These are phyloP conservation scores for Centropyge bicolor DNA, from an alignment of 2,797 vertebrate genomes.

Conservation along the genomic window DNA sequence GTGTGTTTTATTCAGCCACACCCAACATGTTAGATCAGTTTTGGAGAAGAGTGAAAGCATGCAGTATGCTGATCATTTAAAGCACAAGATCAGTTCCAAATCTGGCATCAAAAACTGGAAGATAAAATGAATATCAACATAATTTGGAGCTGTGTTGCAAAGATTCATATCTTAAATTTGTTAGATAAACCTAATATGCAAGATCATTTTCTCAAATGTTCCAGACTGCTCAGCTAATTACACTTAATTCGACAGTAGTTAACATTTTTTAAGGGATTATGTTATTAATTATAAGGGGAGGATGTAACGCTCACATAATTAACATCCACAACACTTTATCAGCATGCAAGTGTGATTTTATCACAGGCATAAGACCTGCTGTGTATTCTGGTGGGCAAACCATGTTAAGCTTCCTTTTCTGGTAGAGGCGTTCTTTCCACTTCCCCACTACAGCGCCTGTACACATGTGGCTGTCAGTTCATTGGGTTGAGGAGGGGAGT, in stretches of 20 bases:
- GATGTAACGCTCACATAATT: not conserved
- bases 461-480: conserved; percentile 66
- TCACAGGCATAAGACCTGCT: not conserved
- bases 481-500: conserved; percentile 49
- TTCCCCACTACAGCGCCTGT: conserved; percentile 38
- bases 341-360: not conserved
- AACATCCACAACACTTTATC: not conserved
- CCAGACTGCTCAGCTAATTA: not conserved
- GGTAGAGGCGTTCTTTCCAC: conserved; percentile 33
- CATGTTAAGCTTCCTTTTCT: conserved; percentile 41
- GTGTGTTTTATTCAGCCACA: not conserved
- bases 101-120: not conserved
- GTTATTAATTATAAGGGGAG: not conserved
- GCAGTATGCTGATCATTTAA: not conserved
- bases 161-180: not conserved
- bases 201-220: not conserved
- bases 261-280: not conserved
- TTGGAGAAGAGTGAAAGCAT: not conserved
- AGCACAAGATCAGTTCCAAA: not conserved
- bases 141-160: not conserved
- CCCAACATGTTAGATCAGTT: not conserved
- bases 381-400: conserved; percentile 29
- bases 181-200: not conserved
- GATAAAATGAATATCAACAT: not conserved
- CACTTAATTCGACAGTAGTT: not conserved